Base-by-base conservation (phyloP, 2,113 vertebrate genomes). In the Hiodon alosoides region DNA sequence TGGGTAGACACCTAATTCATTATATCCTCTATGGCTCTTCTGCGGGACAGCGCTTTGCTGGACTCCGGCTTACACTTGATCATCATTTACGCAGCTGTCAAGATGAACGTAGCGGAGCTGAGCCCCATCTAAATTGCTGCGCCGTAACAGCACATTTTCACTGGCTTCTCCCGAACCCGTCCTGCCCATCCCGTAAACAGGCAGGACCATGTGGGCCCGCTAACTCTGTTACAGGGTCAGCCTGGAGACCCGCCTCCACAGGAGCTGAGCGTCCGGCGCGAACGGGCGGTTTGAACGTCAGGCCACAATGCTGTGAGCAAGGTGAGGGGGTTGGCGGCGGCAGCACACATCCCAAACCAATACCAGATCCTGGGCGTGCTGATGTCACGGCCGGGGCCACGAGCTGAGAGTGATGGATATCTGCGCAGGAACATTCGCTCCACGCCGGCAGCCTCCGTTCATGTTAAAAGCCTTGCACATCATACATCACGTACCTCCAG, bases 1-100 rank as follows among this genome's bases (percentile, higher is more conserved):
- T 90, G 92, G 93, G 93, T 92, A 92, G 94, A 94, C 91, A 91
- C 92, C 93, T 95, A 94, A 95, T 98, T 95, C 93, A 97, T 97
- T 96, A 95, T 93, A 95, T 92, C 92, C 94, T 94, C 89, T 90
- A 87, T 85, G 91, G 91, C 86, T 85, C 92, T 90, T 92, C 89
- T 90, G 88, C 87, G 92, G 79, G 84, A 92, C 89, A 86, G 92
- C 89, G 89, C 82, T 76, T 89, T 82, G 85, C 86, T 79, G 89
- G 90, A 88, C 87, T 87, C 89, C 82, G 76, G 86, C 87, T 87
- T 88, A 87, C 87, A 90, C 91, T 92, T 86, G 76, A 89, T 92
- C 91, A 91, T 95, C 93, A 93, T 86, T 79, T 77, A 64, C 84
- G 71, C 84, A 86, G 87, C 85, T 84, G 83, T 81, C 84, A 67